phyloP scores from a whole-genome alignment of 23 tunicate species.

The Botrylloides violaceus region DNA sequence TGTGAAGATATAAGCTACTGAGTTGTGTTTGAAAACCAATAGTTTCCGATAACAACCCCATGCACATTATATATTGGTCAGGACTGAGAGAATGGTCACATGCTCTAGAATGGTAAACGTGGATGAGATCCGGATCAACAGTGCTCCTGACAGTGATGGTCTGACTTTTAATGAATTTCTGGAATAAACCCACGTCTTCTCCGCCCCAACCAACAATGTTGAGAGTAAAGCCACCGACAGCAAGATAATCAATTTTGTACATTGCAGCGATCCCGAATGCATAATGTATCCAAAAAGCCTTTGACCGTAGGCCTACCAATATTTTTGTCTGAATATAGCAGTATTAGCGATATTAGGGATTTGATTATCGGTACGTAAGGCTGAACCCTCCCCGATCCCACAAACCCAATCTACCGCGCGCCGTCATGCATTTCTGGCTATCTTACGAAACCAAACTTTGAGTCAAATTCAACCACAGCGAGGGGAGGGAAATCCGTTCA shows the following conservation, averaged over 20 bases:
- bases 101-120: slow-evolving; percentile 11
- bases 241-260: slow-evolving; percentile 21
- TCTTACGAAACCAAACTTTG: too few relatives aligned
- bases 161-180: slow-evolving; percentile 10
- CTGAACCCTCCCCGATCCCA: too few relatives aligned
- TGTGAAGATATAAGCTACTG: background rate
- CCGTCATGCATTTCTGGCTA: too few relatives aligned
- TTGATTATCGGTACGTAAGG: too few relatives aligned
- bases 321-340: slow-evolving; percentile 1
- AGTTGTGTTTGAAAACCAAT: slow-evolving; percentile 11
- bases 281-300: slow-evolving; percentile 29
- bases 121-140: slow-evolving; percentile 26
- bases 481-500: too few relatives aligned
- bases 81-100: slow-evolving; percentile 1
- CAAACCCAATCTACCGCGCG: too few relatives aligned
- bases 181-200: slow-evolving; percentile 20
- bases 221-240: slow-evolving; percentile 5
- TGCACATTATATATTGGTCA: slow-evolving; percentile 23
- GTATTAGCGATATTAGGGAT: too few relatives aligned
- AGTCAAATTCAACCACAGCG: too few relatives aligned
- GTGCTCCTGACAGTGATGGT: background rate
- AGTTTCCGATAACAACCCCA: slow-evolving; percentile 22
- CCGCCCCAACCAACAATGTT: slow-evolving; percentile 27
- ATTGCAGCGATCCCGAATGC: slow-evolving; percentile 26
- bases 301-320: background rate